Base-by-base conservation (phyloP, 2,888 invertebrate genomes). In the Phymatocera aterrima region DNA sequence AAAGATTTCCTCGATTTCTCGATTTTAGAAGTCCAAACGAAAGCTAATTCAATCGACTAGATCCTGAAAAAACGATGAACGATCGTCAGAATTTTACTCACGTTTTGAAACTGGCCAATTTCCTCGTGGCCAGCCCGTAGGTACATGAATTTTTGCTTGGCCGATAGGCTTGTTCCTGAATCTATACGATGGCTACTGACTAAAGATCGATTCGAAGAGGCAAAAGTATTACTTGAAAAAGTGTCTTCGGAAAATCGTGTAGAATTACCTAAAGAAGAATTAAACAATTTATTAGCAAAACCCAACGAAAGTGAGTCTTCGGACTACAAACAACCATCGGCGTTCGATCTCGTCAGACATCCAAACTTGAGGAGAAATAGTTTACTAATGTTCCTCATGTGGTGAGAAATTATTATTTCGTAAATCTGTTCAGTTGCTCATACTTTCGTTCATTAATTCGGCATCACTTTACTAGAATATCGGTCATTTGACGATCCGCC, bases 171-270 rank as follows among this genome's bases (percentile, higher is more conserved):
- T 80, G 93, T 96, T 84, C 95, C 95, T 0, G 95, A 96, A 89
- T 95, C 95, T 0, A 93, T 94, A 5, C 92, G 95, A 70, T 96
- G 95, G 95, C 89, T 95, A 79, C 85, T 95, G 74, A 93, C 94
- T 0, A 94, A 94, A 85, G 93, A 94, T 48, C 92, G 93, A 37
- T 91, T 92, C n/a, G 91, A 92, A 34, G 93, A 94, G 86, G 95
- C 95, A 0, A 93, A 93, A 81, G 90, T 90, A 65, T 90, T 94
- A 24, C 92, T 96, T 48, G 91, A 93, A 82, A 92, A 91, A 79
- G 95, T 94, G 1, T 94, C 95, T 0, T 92, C 92, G 80, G 93
- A 93, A 84, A 96, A 96, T 86, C 93, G 93, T 70, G 93, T 93
- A 0, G 90, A 91, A 15, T 91, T 95, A 77, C 89, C 93, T 0